Evolutionary conservation across 2,113 vertebrate genomes (phyloP), one percentile per base, ranked within the genome.

Genomic region (Bucco capensis): DNA sequence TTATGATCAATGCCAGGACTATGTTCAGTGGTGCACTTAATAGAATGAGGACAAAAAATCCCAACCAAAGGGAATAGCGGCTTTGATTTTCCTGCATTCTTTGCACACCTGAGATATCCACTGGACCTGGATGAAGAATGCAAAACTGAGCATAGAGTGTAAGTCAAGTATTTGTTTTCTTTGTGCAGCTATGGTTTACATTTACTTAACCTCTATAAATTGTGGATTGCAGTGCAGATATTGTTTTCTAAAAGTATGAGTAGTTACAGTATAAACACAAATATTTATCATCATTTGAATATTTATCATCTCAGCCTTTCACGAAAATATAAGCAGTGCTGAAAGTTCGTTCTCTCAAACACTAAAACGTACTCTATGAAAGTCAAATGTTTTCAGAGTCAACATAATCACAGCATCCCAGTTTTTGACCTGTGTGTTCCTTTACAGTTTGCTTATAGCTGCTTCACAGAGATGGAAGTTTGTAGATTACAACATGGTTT

Each of bases 391-490:
- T 98, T 97, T 97, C 96, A 96, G 91, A 97, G 96, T 97, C 95
- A 97, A 97, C 93, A 97, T 95, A 97, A 97, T 95, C 96, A 96
- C 80, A 96, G 94, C 90, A 97, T 96, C 95, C 66, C 51, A 94
- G 95, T 96, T 96, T 96, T 93, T 97, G 96, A 98, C 96, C 96
- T 85, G 79, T 92, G 91, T 95, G 95, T 97, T 96, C 95, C 96
- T 96, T 97, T 97, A 91, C 88, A 97, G 96, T 98, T 97, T 97
- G 95, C 95, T 97, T 98, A 97, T 95, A 98, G 96, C 93, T 97
- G 94, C 96, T 98, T 97, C 94, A 96, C 71, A 95, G 93, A 96
- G 93, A 96, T 94, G 94, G 96, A 96, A 97, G 94, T 97, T 97
- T 98, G 94, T 97, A 96, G 85, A 97, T 96, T 97, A 97, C 95